A percentile compares a stretch with the other conserved stretches of the same genome.
phyloP scores from a whole-genome alignment of 2,113 vertebrate genomes.

The Limanda limanda region DNA sequence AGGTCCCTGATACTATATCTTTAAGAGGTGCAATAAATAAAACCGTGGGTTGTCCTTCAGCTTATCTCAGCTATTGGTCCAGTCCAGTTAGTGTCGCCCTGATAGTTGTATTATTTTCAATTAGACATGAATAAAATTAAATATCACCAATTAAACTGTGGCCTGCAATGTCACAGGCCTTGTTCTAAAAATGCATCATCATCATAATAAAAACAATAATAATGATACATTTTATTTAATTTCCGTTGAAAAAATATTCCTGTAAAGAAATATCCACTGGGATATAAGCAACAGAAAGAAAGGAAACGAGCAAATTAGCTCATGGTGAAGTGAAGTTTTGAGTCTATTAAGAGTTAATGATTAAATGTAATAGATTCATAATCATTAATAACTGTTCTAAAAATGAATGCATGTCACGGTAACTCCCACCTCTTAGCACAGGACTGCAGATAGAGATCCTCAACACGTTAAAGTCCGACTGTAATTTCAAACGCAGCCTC shows the following conservation, averaged over 20 bases:
- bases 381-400: constrained; percentile 49
- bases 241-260: no score
- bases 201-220: no score
- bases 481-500: constrained; percentile 2
- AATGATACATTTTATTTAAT: no score
- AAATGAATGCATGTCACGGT: constrained; percentile 27
- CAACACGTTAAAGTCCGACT: neutral
- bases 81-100: neutral
- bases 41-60: neutral
- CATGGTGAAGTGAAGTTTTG: neutral
- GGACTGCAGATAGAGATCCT: no score
- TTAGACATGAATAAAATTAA: no score
- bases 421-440: neutral
- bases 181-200: no score
- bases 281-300: neutral
- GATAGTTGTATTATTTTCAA: neutral
- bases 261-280: no score
- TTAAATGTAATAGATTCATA: constrained; percentile 51
- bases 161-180: no score
- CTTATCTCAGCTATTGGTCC: neutral
- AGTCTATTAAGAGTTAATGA: constrained; percentile 47
- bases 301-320: neutral
- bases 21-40: constrained; percentile 16
- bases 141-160: no score
- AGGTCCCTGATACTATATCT: constrained; percentile 17